These are phyloP conservation scores for Aphidius ervi DNA, from an alignment of 1,140 invertebrate species.

Conservation along the genomic window DNA sequence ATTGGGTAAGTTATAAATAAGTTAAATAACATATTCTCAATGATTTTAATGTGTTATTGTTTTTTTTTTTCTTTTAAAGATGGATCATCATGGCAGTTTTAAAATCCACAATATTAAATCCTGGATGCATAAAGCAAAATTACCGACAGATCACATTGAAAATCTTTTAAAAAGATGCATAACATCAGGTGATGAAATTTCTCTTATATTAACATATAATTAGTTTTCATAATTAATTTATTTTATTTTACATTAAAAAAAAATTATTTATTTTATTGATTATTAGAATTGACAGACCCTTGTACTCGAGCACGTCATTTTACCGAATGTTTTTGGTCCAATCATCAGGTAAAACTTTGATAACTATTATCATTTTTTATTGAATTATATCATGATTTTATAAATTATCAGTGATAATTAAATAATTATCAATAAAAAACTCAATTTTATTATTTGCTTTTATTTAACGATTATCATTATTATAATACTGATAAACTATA, in stretches of 20 bases:
- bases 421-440: background rate
- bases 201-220: no score
- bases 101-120: constrained; percentile 21
- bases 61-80: constrained; percentile 9
- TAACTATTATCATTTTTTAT: background rate
- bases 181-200: constrained; percentile 16
- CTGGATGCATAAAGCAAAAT: constrained; percentile 16
- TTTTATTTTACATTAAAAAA: constrained; percentile 2
- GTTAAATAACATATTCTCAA: constrained; percentile 7
- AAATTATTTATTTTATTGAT: constrained; percentile 10
- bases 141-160: constrained; percentile 12
- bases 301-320: constrained; percentile 23
- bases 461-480: background rate
- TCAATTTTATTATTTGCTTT: constrained; percentile 7
- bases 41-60: background rate
- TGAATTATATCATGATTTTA: background rate
- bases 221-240: background rate
- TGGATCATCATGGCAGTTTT: constrained; percentile 25
- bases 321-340: constrained; percentile 26
- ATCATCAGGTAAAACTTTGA: constrained; percentile 18
- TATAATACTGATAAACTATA: background rate
- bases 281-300: constrained; percentile 19
- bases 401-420: no score
- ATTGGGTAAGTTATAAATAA: constrained; percentile 22
- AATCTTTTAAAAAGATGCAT: constrained; percentile 20